These are phyloP conservation scores for Chrysochloris asiatica DNA, from an alignment of 2,113 vertebrate species.

Conservation along the genomic window DNA sequence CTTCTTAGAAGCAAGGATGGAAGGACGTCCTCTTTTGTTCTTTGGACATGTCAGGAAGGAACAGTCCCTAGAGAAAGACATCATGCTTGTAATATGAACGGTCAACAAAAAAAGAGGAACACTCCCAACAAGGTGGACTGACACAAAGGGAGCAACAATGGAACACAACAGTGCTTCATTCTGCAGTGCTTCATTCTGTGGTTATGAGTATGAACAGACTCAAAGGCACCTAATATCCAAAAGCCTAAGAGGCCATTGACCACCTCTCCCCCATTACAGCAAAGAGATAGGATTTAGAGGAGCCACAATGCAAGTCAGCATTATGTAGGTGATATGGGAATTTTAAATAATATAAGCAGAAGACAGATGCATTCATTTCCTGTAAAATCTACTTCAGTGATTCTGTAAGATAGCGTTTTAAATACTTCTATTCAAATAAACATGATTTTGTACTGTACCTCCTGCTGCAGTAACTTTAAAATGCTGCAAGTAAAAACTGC, in stretches of 20 bases:
- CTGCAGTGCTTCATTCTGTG: no score
- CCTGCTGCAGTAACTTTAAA: conserved; percentile 72
- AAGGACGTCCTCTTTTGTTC: no score
- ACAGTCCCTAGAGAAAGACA: no score
- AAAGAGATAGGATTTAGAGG: neutral
- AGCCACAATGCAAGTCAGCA: neutral
- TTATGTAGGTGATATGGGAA: neutral
- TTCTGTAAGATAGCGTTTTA: conserved; percentile 49
- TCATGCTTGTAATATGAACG: no score
- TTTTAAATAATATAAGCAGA: conserved; percentile 41
- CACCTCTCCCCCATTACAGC: neutral
- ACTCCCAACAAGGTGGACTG: no score
- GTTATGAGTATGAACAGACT: no score
- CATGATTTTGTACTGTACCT: conserved; percentile 71
- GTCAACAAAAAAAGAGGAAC: no score
- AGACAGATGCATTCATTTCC: neutral
- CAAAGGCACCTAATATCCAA: neutral
- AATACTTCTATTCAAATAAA: conserved; percentile 69
- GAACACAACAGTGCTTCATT: no score
- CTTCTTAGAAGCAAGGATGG: no score
- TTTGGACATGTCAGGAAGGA: no score
- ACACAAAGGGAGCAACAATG: no score
- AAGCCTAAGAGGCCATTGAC: neutral
- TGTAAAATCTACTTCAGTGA: conserved; percentile 10
- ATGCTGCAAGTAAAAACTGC: conserved; percentile 69